phyloP scores from a whole-genome alignment of 2,888 invertebrate species.

The Caenorhabditis auriculariae region DNA sequence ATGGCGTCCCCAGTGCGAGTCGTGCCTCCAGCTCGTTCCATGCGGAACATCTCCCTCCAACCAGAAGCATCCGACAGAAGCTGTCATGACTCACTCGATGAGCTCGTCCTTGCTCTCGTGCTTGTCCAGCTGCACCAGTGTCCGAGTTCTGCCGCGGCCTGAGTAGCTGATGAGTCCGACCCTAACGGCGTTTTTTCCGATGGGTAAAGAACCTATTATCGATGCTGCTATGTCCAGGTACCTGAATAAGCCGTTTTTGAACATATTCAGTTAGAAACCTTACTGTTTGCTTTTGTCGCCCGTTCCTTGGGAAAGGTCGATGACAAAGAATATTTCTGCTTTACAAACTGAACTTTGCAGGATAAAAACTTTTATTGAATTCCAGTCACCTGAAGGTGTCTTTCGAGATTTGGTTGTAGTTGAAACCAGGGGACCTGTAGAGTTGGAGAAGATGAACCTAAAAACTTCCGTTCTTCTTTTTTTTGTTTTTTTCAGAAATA shows the following conservation, averaged over 20 bases:
- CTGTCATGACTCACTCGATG: constrained; percentile 24
- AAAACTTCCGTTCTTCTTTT: too few relatives aligned
- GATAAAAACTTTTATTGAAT: constrained; percentile 3
- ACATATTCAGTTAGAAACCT: not conserved
- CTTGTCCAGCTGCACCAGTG: constrained; percentile 25
- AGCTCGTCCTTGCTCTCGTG: constrained; percentile 32
- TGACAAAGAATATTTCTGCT: constrained; percentile 28
- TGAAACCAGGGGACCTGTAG: too few relatives aligned
- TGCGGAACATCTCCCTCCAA: constrained; percentile 35
- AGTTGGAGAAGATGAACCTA: too few relatives aligned
- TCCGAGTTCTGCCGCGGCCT: constrained; percentile 30
- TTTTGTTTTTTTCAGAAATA: too few relatives aligned
- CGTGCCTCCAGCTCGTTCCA: constrained; percentile 44
- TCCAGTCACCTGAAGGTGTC: constrained; percentile 12
- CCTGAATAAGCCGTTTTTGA: constrained; percentile 5
- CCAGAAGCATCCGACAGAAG: too few relatives aligned
- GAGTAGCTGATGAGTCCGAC: constrained; percentile 36
- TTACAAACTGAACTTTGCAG: constrained; percentile 7
- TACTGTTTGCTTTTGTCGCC: constrained; percentile 36
- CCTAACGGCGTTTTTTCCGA: constrained; percentile 20
- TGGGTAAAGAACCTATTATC: constrained; percentile 27
- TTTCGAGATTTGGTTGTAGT: constrained; percentile 6
- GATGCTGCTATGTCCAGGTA: constrained; percentile 36
- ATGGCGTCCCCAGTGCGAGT: constrained; percentile 51
- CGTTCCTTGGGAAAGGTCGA: constrained; percentile 38